Conservation (phyloP, 2,888 invertebrate species). For the Apamea sordens region DNA sequence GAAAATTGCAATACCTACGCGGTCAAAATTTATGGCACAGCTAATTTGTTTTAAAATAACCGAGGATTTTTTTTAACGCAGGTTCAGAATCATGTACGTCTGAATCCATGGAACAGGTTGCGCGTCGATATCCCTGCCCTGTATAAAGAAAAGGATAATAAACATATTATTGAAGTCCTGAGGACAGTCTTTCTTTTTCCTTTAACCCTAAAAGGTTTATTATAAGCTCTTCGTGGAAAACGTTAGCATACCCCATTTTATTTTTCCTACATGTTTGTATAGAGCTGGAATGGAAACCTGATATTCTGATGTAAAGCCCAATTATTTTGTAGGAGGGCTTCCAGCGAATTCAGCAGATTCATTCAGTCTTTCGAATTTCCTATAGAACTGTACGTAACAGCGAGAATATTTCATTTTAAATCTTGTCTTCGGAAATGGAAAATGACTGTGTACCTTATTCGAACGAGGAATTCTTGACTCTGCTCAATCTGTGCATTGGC, state of each 20-base stretch:
- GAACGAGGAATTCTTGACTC: slow-evolving; percentile 1
- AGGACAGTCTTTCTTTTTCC: neutral
- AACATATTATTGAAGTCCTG: neutral
- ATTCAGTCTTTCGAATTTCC: neutral
- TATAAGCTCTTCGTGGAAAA: neutral
- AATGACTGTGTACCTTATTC: slow-evolving; percentile 6
- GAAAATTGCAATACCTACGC: too few species aligned
- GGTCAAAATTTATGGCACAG: too few species aligned
- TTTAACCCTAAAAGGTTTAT: neutral
- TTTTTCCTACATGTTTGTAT: slow-evolving; percentile 10
- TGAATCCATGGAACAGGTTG: too few species aligned
- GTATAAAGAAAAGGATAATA: neutral
- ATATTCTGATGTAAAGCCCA: neutral
- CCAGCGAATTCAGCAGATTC: neutral
- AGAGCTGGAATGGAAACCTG: neutral
- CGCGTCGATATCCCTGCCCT: too few species aligned
- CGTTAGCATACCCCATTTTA: neutral
- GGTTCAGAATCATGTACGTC: too few species aligned
- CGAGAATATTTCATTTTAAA: neutral
- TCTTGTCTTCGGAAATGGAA: neutral
- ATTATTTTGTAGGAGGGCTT: neutral
- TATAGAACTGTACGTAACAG: neutral
- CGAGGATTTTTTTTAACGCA: too few species aligned
- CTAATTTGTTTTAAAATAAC: too few species aligned
- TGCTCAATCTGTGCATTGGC: neutral